phyloP scores from a whole-genome alignment of 1,140 invertebrate species.

The Limonius californicus region DNA sequence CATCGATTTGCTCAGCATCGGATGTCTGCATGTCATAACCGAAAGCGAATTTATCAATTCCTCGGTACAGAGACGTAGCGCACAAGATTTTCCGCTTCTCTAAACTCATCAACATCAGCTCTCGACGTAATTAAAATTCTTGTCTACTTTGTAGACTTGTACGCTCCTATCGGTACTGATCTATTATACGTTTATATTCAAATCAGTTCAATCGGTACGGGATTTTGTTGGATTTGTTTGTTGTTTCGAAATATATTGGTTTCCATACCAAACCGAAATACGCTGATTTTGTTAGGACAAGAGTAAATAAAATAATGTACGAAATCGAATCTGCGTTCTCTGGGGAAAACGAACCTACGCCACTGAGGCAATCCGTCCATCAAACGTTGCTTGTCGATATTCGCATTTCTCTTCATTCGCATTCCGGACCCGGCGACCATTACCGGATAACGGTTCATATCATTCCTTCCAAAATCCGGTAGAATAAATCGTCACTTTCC shows the following conservation, averaged over 20 bases:
- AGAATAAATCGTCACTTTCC: constrained; percentile 4
- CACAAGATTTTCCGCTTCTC: no score
- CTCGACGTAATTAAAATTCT: not conserved
- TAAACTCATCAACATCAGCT: no score
- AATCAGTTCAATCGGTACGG: constrained; percentile 1
- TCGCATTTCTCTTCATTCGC: constrained; percentile 21
- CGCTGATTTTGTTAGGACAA: constrained; percentile 1
- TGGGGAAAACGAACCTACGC: not conserved
- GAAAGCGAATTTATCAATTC: no score
- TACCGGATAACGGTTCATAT: constrained; percentile 20
- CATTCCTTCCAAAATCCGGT: constrained; percentile 8
- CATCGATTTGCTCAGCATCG: no score
- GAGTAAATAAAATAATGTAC: constrained; percentile 11
- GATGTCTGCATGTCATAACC: no score
- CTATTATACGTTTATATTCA: constrained; percentile 11
- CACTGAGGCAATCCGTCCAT: constrained; percentile 20
- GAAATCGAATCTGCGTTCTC: not conserved
- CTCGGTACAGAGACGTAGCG: no score
- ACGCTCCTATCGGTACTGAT: not conserved
- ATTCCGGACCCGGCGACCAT: constrained; percentile 18
- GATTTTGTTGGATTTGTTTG: constrained; percentile 1
- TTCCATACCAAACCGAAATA: not conserved
- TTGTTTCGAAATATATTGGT: constrained; percentile 2
- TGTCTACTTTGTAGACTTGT: not conserved
- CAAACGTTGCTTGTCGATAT: constrained; percentile 19